Evolutionary conservation across 2,797 vertebrate genomes (phyloP).

Genomic region (Lutjanus campechanus): DNA sequence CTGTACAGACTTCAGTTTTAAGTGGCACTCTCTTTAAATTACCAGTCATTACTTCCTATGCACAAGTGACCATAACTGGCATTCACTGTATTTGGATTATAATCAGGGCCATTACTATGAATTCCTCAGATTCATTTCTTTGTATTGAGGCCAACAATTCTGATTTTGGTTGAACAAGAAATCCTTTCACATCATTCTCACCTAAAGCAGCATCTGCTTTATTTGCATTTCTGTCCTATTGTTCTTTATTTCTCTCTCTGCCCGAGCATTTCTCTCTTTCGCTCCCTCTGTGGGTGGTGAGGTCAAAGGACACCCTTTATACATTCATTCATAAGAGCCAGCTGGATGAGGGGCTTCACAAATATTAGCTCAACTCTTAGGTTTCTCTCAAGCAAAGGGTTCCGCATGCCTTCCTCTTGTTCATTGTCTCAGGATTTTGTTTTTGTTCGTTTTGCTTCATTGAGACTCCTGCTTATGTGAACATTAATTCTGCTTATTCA

Average conservation of each 20-base stretch:
- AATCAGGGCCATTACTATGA: neutral
- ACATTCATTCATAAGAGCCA: slow-evolving; percentile 73
- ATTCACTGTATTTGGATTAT: neutral
- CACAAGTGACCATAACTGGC: neutral
- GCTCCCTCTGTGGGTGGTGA: slow-evolving; percentile 57
- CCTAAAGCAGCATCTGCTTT: slow-evolving; percentile 3
- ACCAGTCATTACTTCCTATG: neutral
- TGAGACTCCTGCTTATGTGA: slow-evolving; percentile 10
- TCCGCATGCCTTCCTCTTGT: slow-evolving; percentile 8
- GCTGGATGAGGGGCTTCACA: slow-evolving; percentile 60
- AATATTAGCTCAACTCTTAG: slow-evolving; percentile 53
- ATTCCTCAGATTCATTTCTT: neutral
- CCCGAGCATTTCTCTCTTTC: slow-evolving; percentile 38
- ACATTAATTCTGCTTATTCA: slow-evolving; percentile 25
- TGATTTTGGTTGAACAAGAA: neutral
- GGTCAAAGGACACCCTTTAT: slow-evolving; percentile 74
- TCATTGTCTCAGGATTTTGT: slow-evolving; percentile 12
- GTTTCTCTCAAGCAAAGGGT: slow-evolving; percentile 24
- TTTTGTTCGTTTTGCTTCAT: slow-evolving; percentile 35
- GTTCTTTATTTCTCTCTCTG: slow-evolving; percentile 40
- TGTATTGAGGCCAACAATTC: neutral
- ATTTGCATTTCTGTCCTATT: slow-evolving; percentile 42
- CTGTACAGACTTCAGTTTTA: neutral
- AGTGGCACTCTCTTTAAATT: neutral
- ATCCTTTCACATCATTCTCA: slow-evolving; percentile 8